Evolutionary conservation across 2,113 vertebrate genomes (phyloP).

Genomic region (Ciconia boyciana): DNA sequence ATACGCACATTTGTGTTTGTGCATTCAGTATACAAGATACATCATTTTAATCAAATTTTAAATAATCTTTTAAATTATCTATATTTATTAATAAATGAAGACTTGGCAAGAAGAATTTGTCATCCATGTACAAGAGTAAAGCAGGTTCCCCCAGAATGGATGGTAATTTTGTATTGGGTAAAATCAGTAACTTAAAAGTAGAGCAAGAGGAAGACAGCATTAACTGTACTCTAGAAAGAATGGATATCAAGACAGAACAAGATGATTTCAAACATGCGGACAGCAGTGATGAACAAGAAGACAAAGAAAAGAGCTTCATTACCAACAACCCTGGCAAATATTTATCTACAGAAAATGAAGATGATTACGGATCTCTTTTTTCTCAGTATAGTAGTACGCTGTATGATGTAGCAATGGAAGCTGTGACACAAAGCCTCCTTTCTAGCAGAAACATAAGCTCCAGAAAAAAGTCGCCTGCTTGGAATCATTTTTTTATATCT

Average conservation of each 20-base stretch:
- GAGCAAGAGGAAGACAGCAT: conserved; percentile 60
- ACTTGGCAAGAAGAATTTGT: conserved; percentile 28
- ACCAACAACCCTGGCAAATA: conserved; percentile 74
- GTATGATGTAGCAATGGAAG: conserved; percentile 97
- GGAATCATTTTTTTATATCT: conserved; percentile 98
- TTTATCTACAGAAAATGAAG: conserved; percentile 80
- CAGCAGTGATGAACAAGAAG: conserved; percentile 77
- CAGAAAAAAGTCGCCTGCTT: conserved; percentile 95
- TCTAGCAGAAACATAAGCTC: conserved; percentile 85
- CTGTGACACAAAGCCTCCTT: conserved; percentile 94
- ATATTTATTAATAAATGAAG: conserved; percentile 19
- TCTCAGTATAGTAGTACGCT: conserved; percentile 92
- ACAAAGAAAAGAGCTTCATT: conserved; percentile 68
- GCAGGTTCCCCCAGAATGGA: conserved; percentile 27
- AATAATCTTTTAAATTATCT: conserved; percentile 38
- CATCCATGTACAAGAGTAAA: conserved; percentile 52
- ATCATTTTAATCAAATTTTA: conserved; percentile 9
- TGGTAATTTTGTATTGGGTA: conserved; percentile 49
- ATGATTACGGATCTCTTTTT: conserved; percentile 87
- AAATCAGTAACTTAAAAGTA: conserved; percentile 62
- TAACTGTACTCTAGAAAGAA: conserved; percentile 48
- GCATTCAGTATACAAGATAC: neutral
- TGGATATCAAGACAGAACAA: conserved; percentile 76
- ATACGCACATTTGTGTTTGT: neutral
- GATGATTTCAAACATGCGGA: conserved; percentile 75